phyloP scores from a whole-genome alignment of 1,140 invertebrate genomes.

The Aphaenogaster floridana region DNA sequence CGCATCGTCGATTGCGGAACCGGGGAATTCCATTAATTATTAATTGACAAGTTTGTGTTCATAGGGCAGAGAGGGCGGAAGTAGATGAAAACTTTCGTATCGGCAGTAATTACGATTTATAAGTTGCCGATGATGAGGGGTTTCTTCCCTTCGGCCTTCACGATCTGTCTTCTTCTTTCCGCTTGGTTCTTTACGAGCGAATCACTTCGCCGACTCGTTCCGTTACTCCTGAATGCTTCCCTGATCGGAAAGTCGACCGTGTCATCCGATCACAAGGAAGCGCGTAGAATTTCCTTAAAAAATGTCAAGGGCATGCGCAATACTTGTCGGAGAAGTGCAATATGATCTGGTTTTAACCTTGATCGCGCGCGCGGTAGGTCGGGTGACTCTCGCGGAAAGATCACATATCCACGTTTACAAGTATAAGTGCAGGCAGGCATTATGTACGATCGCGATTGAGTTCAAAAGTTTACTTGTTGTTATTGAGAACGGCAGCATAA shows the following conservation, averaged over 20 bases:
- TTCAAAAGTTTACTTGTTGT: slow-evolving; percentile 6
- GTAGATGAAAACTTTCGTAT: slow-evolving; percentile 79
- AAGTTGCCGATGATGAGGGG: slow-evolving; percentile 76
- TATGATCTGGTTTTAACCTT: slow-evolving; percentile 55
- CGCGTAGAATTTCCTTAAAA: slow-evolving; percentile 67
- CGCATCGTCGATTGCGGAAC: slow-evolving; percentile 26
- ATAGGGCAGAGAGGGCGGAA: slow-evolving; percentile 52
- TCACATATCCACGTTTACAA: slow-evolving; percentile 16
- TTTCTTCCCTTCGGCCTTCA: slow-evolving; percentile 49
- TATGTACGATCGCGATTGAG: slow-evolving; percentile 13
- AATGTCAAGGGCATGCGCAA: slow-evolving; percentile 68
- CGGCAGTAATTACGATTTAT: slow-evolving; percentile 81
- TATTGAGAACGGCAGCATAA: not conserved
- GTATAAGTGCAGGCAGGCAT: slow-evolving; percentile 20
- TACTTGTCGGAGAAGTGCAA: slow-evolving; percentile 62
- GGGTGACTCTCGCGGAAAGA: slow-evolving; percentile 50
- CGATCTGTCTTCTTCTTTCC: slow-evolving; percentile 58
- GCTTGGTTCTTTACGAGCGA: slow-evolving; percentile 41
- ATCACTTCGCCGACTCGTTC: slow-evolving; percentile 43
- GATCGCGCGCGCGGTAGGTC: slow-evolving; percentile 48
- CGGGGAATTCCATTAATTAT: slow-evolving; percentile 79
- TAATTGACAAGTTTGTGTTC: slow-evolving; percentile 83
- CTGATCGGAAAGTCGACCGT: slow-evolving; percentile 62
- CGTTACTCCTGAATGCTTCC: slow-evolving; percentile 54
- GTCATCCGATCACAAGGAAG: slow-evolving; percentile 63